Base-by-base conservation (phyloP, 2,888 invertebrate species). In the Parnassius glacialis region DNA sequence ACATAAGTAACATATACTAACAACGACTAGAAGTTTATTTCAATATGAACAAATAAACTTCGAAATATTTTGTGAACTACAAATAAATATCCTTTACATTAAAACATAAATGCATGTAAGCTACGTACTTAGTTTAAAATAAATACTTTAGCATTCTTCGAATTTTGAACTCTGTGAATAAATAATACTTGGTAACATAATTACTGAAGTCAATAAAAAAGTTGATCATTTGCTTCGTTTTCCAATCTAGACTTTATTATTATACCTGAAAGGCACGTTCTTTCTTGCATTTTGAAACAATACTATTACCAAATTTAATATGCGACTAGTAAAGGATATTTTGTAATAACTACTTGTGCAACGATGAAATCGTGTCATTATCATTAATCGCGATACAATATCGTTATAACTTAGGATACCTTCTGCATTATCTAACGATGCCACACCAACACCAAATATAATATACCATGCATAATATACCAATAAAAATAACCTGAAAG, bases 401-500 rank as follows among this genome's bases (percentile, higher is more conserved):
- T 25, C 10, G 41, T 12, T 20, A 42, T 25, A 53, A 47, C 13
- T 45, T 52, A 42, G 47, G 11, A 47, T 45, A 54, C n/a, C 48
- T 42, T 48, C 42, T 13, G 34, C 12, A 12, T 52, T 25, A 74
- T 74, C 70, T 74, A 75, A 83, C 87, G 83, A 89, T 88, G 90
- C 87, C 90, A 90, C 81, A 87, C 90, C 90, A 90, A 88, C 89
- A 90, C 90, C 89, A 82, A 68, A 73, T 66, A 71, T 57, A 68
- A 20, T 25, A 55, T 12, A 62, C 69, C 77, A 74, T 72, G 73
- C 66, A 73, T 48, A 11, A 12, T 67, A 70, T 62, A 72, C 66
- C 68, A 69, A 73, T 71, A 66, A 67, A 67, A 51, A 70, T 70
- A 61, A 73, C 66, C 65, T 68, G 69, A 75, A 72, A 72, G 68